A percentile compares a stretch with the other conserved stretches of the same genome.
Evolutionary conservation across 2,113 vertebrate genomes (phyloP).

Genomic region (Dermatemys mawii): DNA sequence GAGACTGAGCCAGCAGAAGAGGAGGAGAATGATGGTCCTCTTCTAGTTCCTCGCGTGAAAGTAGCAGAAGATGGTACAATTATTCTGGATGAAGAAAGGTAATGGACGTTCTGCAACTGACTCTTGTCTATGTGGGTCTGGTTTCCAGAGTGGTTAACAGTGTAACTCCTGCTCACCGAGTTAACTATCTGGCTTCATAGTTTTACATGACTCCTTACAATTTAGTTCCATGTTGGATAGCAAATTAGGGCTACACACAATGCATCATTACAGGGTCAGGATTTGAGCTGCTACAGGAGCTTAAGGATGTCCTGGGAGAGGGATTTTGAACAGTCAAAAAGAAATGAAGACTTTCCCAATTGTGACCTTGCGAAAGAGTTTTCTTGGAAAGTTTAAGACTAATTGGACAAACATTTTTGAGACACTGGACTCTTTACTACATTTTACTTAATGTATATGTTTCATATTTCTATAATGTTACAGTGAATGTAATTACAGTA

Average conservation of each 20-base stretch:
- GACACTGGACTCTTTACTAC: neutral
- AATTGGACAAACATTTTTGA: neutral
- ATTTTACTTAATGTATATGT: neutral
- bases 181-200: neutral
- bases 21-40: conserved; percentile 78
- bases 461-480: neutral
- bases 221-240: neutral
- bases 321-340: neutral
- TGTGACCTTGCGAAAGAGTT: neutral
- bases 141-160: neutral
- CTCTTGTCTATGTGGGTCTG: accelerated
- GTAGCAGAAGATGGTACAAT: conserved; percentile 97
- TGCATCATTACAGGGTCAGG: neutral
- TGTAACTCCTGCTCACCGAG: neutral
- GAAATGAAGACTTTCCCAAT: neutral
- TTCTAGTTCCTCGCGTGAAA: conserved; percentile 93
- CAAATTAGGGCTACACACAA: neutral
- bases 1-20: conserved; percentile 72
- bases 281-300: neutral
- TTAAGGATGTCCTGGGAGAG: neutral
- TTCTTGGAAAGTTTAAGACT: neutral
- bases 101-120: neutral
- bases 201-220: neutral
- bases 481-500: neutral
- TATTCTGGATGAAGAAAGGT: conserved; percentile 99